Evolutionary conservation across 1,140 invertebrate species (phyloP).

Genomic region (Yoshiicerus persimilis): DNA sequence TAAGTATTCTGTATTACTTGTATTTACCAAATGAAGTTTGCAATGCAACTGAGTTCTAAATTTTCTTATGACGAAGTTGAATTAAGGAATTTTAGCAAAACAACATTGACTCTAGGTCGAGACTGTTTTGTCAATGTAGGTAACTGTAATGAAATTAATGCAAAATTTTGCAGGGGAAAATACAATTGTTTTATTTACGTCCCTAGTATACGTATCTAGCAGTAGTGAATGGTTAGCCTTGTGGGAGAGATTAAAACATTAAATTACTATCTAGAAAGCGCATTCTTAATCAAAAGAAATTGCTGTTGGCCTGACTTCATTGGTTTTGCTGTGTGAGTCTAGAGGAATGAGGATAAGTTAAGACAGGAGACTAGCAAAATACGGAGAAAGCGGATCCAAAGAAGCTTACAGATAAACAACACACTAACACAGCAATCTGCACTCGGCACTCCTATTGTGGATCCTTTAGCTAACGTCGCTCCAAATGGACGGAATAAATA

Average conservation of each 20-base stretch:
- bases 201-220: background rate
- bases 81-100: too few species aligned
- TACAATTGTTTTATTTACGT: too few species aligned
- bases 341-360: background rate
- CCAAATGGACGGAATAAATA: constrained; percentile 35
- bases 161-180: background rate
- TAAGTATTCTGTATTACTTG: too few species aligned
- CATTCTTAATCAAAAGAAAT: constrained; percentile 15
- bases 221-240: constrained; percentile 4
- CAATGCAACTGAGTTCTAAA: too few species aligned
- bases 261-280: constrained; percentile 2
- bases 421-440: background rate
- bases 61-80: too few species aligned
- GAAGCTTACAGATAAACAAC: background rate
- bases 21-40: too few species aligned
- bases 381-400: background rate
- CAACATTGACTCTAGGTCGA: too few species aligned
- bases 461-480: background rate
- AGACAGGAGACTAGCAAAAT: background rate
- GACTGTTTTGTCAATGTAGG: background rate
- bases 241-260: constrained; percentile 13
- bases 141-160: background rate
- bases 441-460: background rate
- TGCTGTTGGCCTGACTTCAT: background rate
- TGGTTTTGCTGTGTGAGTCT: background rate